A percentile compares a stretch with the other conserved stretches of the same genome.
phyloP scores from a whole-genome alignment of 64 coral and sea anemone genomes.

The Astreopora myriophthalma region DNA sequence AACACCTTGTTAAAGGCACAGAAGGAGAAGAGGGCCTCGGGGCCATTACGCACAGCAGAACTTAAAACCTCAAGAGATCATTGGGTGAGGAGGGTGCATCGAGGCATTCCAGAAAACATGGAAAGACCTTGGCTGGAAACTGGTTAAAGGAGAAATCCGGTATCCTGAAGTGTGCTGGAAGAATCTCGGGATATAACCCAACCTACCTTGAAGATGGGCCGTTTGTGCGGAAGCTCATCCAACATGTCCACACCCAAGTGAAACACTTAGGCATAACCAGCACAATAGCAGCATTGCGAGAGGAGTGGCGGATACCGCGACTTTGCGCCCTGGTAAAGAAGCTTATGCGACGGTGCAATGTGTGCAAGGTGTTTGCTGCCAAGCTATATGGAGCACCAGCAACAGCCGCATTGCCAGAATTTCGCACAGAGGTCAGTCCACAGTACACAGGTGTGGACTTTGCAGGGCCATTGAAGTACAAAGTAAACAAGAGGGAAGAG shows the following conservation, averaged over 20 bases:
- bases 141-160: conserved; percentile 19
- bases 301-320: conserved; percentile 83
- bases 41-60: conserved; percentile 49
- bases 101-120: conserved; percentile 37
- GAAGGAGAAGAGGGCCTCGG: background rate
- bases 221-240: too few species aligned
- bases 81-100: background rate
- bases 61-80: conserved; percentile 13
- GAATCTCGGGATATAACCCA: too few species aligned
- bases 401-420: too few species aligned
- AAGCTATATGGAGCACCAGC: too few species aligned
- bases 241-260: too few species aligned
- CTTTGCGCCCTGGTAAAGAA: conserved; percentile 67
- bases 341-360: conserved; percentile 55
- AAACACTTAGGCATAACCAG: conserved; percentile 63
- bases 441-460: conserved; percentile 30
- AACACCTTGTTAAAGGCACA: conserved; percentile 9
- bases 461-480: conserved; percentile 35
- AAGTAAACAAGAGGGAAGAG: conserved; percentile 26
- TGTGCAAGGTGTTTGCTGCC: conserved; percentile 30
- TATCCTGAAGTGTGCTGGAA: conserved; percentile 36
- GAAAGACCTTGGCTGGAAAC: background rate
- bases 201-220: too few species aligned
- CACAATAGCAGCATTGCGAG: conserved; percentile 74
- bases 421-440: background rate